Evolutionary conservation across 53 echinoderm and acorn worm species (phyloP).

Genomic region (Echinometra lucunter): DNA sequence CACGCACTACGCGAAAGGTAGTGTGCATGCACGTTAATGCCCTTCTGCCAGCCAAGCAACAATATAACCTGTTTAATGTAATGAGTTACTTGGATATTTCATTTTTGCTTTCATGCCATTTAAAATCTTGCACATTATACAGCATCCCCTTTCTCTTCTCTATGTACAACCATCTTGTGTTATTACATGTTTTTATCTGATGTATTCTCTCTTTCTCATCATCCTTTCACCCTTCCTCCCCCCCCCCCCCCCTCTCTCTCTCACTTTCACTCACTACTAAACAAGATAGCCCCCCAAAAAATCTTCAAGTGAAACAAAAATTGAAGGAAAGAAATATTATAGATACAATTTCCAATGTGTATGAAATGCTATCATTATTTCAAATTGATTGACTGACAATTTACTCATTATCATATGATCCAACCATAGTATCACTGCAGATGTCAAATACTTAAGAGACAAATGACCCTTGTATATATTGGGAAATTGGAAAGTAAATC

Average conservation of each 20-base stretch:
- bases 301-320: not conserved
- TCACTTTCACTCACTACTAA: not conserved
- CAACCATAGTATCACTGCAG: not conserved
- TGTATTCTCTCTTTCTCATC: not conserved
- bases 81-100: too few relatives aligned
- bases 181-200: too few relatives aligned
- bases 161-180: not conserved
- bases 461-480: too few relatives aligned
- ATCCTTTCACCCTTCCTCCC: not conserved
- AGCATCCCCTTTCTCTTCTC: not conserved
- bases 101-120: not conserved
- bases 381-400: not conserved
- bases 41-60: too few relatives aligned
- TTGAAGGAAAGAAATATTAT: not conserved
- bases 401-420: not conserved
- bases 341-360: not conserved
- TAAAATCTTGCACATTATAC: not conserved
- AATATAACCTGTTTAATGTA: too few relatives aligned
- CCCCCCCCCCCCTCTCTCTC: not conserved
- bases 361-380: not conserved
- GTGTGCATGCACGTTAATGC: too few relatives aligned
- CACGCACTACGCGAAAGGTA: too few relatives aligned
- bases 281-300: not conserved
- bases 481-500: not conserved
- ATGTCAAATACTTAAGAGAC: not conserved